Evolutionary conservation across 1,140 invertebrate species (phyloP), one percentile per base, ranked within the genome.

Genomic region (Glossosoma conforme): DNA sequence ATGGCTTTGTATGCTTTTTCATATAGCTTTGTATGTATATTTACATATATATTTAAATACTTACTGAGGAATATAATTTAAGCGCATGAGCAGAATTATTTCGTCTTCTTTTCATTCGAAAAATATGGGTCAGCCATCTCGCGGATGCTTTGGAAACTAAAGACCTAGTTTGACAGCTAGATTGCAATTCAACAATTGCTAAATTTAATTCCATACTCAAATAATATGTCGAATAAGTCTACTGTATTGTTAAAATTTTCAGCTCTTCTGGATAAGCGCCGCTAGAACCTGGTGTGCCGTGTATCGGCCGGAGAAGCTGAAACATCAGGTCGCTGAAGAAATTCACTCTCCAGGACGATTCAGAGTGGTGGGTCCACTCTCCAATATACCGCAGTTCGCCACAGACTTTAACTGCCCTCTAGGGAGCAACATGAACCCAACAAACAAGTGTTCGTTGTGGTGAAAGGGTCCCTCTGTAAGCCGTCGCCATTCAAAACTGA

Each of bases 381-480:
- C 89, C 22, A 98, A 98, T 65, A 86, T 89, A 72, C 77, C 82
- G 38, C 86, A 93, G 50, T 98, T 97, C 69, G 75, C 89, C 0
- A 66, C 77, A 43, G 91, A 93, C 67, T 97, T 93, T 70, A 83
- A 86, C 33, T 98, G 93, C 68, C 84, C 87, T 0, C 48, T 73
- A 0, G 85, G 83, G 1, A 83, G 86, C 0, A 80, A 77, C 20
- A 93, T 97, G 91, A 96, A 97, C 69, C 91, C 93, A 1, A 61
- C 65, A n/a, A 77, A 90, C 0, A 97, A 94, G 65, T 97, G 94
- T 72, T 75, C 78, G 62, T 82, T 89, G 11, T 88, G 86, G 86
- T 89, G 83, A 73, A 61, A 8, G 17, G n/a, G n/a, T n/a, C n/a
- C n/a, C n/a, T n/a, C n/a, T 30, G 8, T 9, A 30, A 30, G 25